Evolutionary conservation across 2,797 vertebrate species (phyloP), one percentile per base, ranked within the genome.

Genomic region (Amblyraja radiata): DNA sequence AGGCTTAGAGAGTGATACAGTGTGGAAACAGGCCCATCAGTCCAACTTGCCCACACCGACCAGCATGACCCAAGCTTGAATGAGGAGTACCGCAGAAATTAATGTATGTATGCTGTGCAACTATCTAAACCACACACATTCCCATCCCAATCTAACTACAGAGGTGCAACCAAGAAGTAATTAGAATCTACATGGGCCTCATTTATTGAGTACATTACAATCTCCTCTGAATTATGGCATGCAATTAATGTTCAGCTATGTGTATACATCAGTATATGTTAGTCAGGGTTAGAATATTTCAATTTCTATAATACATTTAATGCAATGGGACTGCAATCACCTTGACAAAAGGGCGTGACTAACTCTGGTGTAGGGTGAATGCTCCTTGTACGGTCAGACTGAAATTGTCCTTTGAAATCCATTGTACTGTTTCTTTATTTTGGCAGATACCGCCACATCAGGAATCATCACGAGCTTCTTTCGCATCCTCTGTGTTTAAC

Each of bases 401-500:
- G 9, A 80, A 28, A 80, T n/a, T 23, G 46, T 79, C 18, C 54
- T 78, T 36, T 36, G 9, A 63, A 79, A 93, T 65, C 5, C 71
- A 74, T 74, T 74, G 18, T 80, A 79, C 61, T 93, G 58, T 7
- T 36, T n/a, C 54, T 93, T 63, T 93, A 39, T 94, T 79, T 93
- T 95, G 94, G 21, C 94, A 97, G 97, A 94, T 93, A 81, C 71
- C 88, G 28, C 94, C 92, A 21, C 94, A 84, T 63, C 94, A 36
- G 39, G 84, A 65, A 76, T 94, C 95, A 1, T 73, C 93, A 65
- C 97, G 97, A 93, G 96, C 97, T 74, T 99, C 99, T 2, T 98
- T 99, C 93, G 94, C 95, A 74, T 97, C 97, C 91, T 98, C 97
- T 0, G 98, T 99, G 18, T 98, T 99, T 94, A 99, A 99, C 95